Conservation (phyloP, 2,113 vertebrate species). For the Mustelus asterias region DNA sequence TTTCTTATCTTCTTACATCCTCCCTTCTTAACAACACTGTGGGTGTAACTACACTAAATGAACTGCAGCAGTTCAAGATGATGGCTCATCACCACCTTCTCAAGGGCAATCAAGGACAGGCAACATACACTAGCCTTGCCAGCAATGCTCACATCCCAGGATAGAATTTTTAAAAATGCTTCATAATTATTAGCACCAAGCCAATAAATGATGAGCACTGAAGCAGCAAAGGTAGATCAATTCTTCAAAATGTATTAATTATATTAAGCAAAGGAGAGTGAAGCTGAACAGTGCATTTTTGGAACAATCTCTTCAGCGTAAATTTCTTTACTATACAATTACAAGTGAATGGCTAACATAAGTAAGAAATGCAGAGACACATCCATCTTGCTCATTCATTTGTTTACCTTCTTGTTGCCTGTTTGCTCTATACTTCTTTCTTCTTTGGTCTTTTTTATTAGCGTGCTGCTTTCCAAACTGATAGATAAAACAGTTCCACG, state of each 20-base stretch:
- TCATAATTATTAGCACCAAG: neutral
- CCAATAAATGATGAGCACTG: neutral
- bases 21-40: neutral
- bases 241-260: constrained; percentile 9
- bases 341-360: neutral
- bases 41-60: neutral
- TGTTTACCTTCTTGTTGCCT: neutral
- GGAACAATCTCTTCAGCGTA: neutral
- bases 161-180: no score
- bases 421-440: neutral
- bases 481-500: constrained; percentile 99
- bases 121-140: neutral
- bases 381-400: neutral
- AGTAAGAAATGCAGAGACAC: neutral
- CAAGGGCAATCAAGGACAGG: neutral
- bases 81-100: neutral
- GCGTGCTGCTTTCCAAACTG: constrained; percentile 50
- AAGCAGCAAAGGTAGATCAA: neutral
- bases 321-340: neutral
- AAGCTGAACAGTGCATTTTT: neutral
- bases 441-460: constrained; percentile 2
- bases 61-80: neutral
- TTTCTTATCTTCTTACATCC: neutral
- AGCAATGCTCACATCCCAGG: neutral
- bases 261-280: neutral